A percentile compares a stretch with the other conserved stretches of the same genome.
phyloP scores from a whole-genome alignment of 2,888 invertebrate genomes.

The Limnephilus marmoratus region DNA sequence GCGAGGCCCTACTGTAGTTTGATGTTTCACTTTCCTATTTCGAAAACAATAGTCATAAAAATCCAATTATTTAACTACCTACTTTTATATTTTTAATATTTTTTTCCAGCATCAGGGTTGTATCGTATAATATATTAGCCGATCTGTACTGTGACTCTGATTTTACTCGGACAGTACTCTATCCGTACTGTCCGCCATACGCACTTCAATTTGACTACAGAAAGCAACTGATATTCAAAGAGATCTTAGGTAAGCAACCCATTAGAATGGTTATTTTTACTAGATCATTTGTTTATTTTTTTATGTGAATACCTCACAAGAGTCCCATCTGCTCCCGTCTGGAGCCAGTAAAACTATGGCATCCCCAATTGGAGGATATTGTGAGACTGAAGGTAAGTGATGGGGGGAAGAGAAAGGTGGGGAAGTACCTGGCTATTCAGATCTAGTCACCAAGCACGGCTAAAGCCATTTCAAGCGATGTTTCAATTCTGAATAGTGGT shows the following conservation, averaged over 20 bases:
- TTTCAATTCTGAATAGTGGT: too few relatives aligned
- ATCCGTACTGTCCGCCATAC: constrained; percentile 90
- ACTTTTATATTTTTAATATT: constrained; percentile 28
- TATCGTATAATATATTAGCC: constrained; percentile 94
- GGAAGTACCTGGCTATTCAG: too few relatives aligned
- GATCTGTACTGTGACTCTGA: constrained; percentile 94
- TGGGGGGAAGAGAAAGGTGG: too few relatives aligned
- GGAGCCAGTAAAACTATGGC: too few relatives aligned
- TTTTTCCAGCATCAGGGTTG: constrained; percentile 83
- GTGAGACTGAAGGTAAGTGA: too few relatives aligned
- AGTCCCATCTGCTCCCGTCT: too few relatives aligned
- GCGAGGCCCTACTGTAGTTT: too few relatives aligned
- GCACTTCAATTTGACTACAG: constrained; percentile 91
- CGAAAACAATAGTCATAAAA: neutral
- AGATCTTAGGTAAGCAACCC: constrained; percentile 81
- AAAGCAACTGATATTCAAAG: constrained; percentile 90
- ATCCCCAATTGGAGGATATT: too few relatives aligned
- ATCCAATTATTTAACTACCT: neutral
- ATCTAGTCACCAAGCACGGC: too few relatives aligned
- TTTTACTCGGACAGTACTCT: constrained; percentile 83
- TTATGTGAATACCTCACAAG: too few relatives aligned
- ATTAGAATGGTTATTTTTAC: neutral
- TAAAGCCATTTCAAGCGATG: too few relatives aligned
- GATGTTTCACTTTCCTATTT: neutral
- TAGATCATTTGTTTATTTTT: neutral